These are phyloP conservation scores for Drepanosiphum platanoidis DNA, from an alignment of 2,888 invertebrate species.

Conservation along the genomic window DNA sequence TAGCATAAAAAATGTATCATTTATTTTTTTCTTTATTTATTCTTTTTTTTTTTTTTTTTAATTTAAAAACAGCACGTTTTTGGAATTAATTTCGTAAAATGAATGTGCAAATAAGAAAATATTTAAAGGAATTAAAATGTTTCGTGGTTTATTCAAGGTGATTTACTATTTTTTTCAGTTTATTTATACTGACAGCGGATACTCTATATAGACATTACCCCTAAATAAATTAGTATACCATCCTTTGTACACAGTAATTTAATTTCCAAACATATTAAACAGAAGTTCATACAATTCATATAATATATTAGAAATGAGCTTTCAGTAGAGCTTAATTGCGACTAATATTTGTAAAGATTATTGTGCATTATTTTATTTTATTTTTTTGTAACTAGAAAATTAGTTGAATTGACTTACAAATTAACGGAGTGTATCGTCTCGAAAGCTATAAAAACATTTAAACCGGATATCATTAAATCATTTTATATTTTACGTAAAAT, in stretches of 20 bases:
- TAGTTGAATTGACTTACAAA: not conserved
- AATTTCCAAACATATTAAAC: too few relatives aligned
- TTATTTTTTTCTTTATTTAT: not conserved
- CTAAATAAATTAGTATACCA: too few relatives aligned
- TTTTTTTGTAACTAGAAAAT: too few relatives aligned
- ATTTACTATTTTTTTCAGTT: not conserved
- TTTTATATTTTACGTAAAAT: not conserved
- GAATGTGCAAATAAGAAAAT: not conserved
- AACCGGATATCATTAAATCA: not conserved
- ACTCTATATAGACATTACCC: not conserved
- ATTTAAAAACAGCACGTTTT: not conserved
- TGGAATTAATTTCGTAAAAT: not conserved
- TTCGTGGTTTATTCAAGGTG: not conserved
- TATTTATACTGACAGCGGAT: not conserved
- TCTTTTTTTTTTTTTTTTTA: not conserved
- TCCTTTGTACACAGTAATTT: not conserved
- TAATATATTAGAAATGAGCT: too few relatives aligned
- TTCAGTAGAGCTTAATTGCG: too few relatives aligned
- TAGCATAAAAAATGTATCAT: not conserved
- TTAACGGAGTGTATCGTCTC: slow-evolving; percentile 2
- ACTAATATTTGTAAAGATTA: too few relatives aligned
- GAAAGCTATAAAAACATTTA: not conserved
- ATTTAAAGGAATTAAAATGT: not conserved
- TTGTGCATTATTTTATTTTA: too few relatives aligned
- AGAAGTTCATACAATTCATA: too few relatives aligned